Percentiles rank a stretch among this genome's conserved stretches.
These are phyloP conservation scores for Nasonia giraulti DNA, from an alignment of 1,140 invertebrate genomes.

Conservation along the genomic window DNA sequence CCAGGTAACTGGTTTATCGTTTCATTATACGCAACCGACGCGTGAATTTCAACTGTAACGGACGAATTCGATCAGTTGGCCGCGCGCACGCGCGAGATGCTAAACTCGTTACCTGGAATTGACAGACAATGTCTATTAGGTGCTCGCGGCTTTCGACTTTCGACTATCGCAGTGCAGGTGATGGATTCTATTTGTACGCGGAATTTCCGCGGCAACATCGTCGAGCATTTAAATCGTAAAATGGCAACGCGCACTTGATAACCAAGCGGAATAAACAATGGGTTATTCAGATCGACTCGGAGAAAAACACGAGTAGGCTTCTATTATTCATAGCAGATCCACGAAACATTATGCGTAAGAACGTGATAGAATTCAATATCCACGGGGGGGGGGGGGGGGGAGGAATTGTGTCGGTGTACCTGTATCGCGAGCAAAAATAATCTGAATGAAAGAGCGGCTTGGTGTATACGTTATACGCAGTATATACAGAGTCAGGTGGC, in stretches of 20 bases:
- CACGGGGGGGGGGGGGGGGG: neutral
- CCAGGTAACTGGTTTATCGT: neutral
- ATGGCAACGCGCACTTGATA: too few relatives aligned
- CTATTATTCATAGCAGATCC: neutral
- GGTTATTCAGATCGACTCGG: neutral
- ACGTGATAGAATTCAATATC: neutral
- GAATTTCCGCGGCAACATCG: too few relatives aligned
- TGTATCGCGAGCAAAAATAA: neutral
- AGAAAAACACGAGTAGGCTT: neutral
- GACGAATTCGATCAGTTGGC: neutral
- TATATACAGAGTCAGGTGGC: neutral
- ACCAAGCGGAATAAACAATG: neutral
- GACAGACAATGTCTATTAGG: neutral
- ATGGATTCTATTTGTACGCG: too few relatives aligned
- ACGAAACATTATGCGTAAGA: neutral
- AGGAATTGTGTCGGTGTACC: neutral
- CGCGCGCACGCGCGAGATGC: too few relatives aligned
- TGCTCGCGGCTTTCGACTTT: too few relatives aligned
- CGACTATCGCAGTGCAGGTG: too few relatives aligned
- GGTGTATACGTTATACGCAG: neutral
- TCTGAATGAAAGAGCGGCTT: neutral
- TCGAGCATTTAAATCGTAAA: too few relatives aligned
- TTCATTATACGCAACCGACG: neutral
- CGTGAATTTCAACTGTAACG: neutral
- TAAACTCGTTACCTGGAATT: neutral